Base-by-base conservation (phyloP, 2,113 vertebrate species). In the Crotophaga sulcirostris region DNA sequence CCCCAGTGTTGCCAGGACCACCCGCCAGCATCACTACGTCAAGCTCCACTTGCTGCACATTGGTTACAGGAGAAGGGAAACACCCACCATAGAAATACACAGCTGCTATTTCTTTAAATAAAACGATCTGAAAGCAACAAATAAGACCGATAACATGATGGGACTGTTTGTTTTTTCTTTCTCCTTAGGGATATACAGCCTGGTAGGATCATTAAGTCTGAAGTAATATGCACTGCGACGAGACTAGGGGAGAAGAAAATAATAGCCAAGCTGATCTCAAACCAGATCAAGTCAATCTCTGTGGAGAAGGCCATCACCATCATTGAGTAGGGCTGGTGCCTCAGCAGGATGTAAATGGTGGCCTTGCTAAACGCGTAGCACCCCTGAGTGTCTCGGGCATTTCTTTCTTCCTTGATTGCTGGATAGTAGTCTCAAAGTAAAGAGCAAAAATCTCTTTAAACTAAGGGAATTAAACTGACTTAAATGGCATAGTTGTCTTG, bases 221-320 rank as follows among this genome's bases (percentile, higher is more conserved):
- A 98, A 86, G 59, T 98, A 40, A 63, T 94, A 44, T 97, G 96
- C 84, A 93, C 74, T 38, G 96, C 97, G 0, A 87, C 88, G 3
- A 98, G 86, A 82, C 18, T 51, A 16, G 97, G 98, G 63, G 74
- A 96, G 62, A 97, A 92, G 92, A 98, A 97, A 25, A 96, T 98
- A 2, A 74, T 97, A 33, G 93, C 97, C 92, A 97, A 95, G 84
- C 93, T 98, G 52, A 95, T 31, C 23, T 97, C 97, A 7, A 56
- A 36, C 52, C 88, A 97, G 72, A 67, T 98, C 70, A 98, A 97
- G 89, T 97, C 84, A 16, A 95, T 98, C 68, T 89, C 84, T 10
- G 14, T n/a, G 16, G 97, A 98, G 93, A 98, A 97, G 84, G 14
- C n/a, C 11, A 79, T 98, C 89, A 84, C 26, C 26, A 75, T 97